Percentiles rank a stretch among this genome's conserved stretches.
phyloP scores from a whole-genome alignment of 2,888 invertebrate genomes.

The Acrocyrtus sp. region DNA sequence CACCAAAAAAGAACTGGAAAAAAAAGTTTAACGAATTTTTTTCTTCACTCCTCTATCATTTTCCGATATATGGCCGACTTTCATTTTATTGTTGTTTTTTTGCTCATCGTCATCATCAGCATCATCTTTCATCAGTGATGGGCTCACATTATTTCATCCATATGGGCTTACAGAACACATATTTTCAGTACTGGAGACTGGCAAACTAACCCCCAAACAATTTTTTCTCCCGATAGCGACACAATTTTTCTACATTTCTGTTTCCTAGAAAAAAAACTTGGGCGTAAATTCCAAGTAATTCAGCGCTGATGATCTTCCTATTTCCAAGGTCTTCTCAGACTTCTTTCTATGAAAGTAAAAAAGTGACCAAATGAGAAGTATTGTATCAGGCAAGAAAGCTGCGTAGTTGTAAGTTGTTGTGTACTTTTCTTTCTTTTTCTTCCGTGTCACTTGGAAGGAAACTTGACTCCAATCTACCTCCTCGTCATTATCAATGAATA shows the following conservation, averaged over 20 bases:
- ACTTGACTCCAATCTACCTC: constrained; percentile 20
- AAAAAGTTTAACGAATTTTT: constrained; percentile 30
- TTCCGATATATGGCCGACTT: constrained; percentile 24
- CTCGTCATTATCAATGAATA: constrained; percentile 30
- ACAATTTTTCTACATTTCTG: too few relatives aligned
- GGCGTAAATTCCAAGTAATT: constrained; percentile 7
- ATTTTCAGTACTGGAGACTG: too few relatives aligned
- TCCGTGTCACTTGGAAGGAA: neutral
- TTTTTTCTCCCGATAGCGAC: too few relatives aligned
- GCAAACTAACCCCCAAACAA: too few relatives aligned
- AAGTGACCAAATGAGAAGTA: constrained; percentile 11
- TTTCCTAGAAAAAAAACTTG: too few relatives aligned
- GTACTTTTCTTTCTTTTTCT: constrained; percentile 22
- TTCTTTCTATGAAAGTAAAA: neutral
- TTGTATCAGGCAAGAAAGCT: constrained; percentile 21
- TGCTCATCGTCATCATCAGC: constrained; percentile 1
- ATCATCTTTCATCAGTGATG: too few relatives aligned
- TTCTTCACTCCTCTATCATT: constrained; percentile 40
- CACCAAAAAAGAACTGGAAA: constrained; percentile 11
- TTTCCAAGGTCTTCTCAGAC: neutral
- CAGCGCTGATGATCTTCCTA: constrained; percentile 28
- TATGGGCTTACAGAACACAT: too few relatives aligned
- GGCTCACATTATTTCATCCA: too few relatives aligned
- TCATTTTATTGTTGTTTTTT: constrained; percentile 30
- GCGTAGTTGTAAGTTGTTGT: too few relatives aligned